These are phyloP conservation scores for Himalopsyche phryganea DNA, from an alignment of 1,140 invertebrate genomes.

Conservation along the genomic window DNA sequence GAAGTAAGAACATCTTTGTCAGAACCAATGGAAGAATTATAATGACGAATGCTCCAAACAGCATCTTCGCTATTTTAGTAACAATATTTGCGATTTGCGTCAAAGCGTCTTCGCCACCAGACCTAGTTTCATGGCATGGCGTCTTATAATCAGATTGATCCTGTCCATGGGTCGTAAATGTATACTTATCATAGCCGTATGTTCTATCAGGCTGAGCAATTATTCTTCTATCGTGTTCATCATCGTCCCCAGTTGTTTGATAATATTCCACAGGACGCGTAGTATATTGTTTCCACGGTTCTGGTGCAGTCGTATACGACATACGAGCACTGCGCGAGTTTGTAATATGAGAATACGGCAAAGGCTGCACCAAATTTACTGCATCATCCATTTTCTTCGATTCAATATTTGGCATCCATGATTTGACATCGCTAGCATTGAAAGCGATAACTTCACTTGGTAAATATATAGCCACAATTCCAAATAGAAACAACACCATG, in stretches of 20 bases:
- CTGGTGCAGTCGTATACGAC: background rate
- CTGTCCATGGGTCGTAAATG: background rate
- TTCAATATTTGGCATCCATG: no score
- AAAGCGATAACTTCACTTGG: no score
- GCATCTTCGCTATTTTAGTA: constrained; percentile 24
- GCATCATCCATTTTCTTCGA: no score
- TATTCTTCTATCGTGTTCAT: constrained; percentile 2
- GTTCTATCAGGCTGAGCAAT: constrained; percentile 5
- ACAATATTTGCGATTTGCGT: constrained; percentile 22
- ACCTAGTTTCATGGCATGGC: background rate
- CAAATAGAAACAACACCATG: no score
- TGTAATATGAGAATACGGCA: background rate
- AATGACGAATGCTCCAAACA: constrained; percentile 25
- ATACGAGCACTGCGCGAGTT: background rate
- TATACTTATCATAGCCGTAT: constrained; percentile 7
- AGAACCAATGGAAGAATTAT: constrained; percentile 21
- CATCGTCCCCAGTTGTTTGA: background rate
- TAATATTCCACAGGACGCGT: constrained; percentile 7
- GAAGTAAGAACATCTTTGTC: constrained; percentile 25
- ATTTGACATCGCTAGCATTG: no score
- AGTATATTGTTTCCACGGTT: background rate
- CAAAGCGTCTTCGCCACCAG: constrained; percentile 13
- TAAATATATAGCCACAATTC: no score
- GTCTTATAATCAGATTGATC: constrained; percentile 9
- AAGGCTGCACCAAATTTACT: no score